phyloP scores from a whole-genome alignment of 2,797 vertebrate genomes.

The Melanotaenia boesemani region DNA sequence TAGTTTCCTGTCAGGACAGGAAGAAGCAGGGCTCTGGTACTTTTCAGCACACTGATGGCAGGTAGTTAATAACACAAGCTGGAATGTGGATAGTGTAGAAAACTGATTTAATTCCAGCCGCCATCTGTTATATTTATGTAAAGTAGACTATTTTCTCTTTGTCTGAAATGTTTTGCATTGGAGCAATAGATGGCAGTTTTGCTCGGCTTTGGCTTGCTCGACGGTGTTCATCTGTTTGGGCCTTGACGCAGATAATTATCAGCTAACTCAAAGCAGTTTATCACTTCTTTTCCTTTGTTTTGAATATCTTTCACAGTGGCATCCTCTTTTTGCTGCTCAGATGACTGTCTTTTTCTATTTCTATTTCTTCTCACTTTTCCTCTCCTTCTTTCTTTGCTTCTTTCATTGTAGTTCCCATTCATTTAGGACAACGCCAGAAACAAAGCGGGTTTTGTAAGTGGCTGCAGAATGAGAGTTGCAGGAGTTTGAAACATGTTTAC shows the following conservation, averaged over 20 bases:
- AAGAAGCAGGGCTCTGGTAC: slow-evolving; percentile 69
- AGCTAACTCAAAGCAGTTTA: slow-evolving; percentile 34
- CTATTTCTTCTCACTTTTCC: slow-evolving; percentile 26
- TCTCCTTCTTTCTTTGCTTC: slow-evolving; percentile 51
- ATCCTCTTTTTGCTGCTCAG: slow-evolving; percentile 18
- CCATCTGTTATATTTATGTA: slow-evolving; percentile 27
- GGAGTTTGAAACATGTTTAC: slow-evolving; percentile 21
- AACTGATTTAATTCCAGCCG: slow-evolving; percentile 40
- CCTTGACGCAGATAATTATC: slow-evolving; percentile 44
- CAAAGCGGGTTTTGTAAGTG: slow-evolving; percentile 76
- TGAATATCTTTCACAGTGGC: slow-evolving; percentile 19
- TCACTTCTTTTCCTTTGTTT: slow-evolving; percentile 30
- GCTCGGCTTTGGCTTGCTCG: slow-evolving; percentile 16
- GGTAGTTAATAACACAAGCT: slow-evolving; percentile 31
- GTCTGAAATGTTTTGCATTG: slow-evolving; percentile 32
- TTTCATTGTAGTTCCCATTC: slow-evolving; percentile 66
- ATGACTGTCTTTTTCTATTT: slow-evolving; percentile 9
- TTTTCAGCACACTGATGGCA: slow-evolving; percentile 52
- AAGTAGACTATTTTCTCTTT: slow-evolving; percentile 42
- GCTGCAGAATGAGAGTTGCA: slow-evolving; percentile 16
- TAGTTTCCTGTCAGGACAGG: slow-evolving; percentile 68
- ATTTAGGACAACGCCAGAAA: slow-evolving; percentile 65
- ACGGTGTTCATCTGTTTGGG: slow-evolving; percentile 28
- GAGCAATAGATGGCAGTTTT: slow-evolving; percentile 19
- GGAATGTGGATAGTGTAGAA: slow-evolving; percentile 37